Conservation (phyloP, 2,113 vertebrate species). For the Procavia capensis region DNA sequence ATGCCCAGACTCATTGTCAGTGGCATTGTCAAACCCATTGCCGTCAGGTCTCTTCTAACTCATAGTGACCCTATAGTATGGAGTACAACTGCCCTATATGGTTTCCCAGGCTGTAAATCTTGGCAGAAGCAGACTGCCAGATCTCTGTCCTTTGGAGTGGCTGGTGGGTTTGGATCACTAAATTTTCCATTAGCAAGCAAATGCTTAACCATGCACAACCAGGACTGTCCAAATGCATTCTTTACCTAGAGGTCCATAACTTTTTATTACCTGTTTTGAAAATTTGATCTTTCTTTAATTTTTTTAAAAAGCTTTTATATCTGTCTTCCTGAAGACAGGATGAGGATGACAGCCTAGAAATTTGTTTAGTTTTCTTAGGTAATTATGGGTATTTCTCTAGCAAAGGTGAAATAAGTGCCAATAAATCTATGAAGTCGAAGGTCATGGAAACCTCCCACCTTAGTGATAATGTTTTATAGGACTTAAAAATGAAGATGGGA, state of each 20-base stretch:
- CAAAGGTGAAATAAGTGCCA: slow-evolving; percentile 25
- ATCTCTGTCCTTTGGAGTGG: too few species aligned
- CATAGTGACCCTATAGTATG: too few species aligned
- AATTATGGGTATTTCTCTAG: not conserved
- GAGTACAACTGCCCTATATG: too few species aligned
- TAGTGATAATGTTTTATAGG: not conserved
- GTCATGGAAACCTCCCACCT: not conserved
- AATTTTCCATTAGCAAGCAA: too few species aligned
- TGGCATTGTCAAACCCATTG: not conserved
- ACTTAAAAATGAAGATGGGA: not conserved
- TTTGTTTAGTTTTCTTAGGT: not conserved
- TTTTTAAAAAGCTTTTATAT: not conserved
- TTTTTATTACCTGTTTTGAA: slow-evolving; percentile 40
- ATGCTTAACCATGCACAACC: too few species aligned
- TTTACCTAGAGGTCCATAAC: not conserved
- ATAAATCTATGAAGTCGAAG: not conserved
- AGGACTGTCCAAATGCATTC: not conserved
- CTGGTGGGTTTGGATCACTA: too few species aligned
- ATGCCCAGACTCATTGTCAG: not conserved
- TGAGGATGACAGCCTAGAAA: not conserved
- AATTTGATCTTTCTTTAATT: not conserved
- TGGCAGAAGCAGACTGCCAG: too few species aligned
- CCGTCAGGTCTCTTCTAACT: too few species aligned
- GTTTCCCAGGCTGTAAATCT: too few species aligned
- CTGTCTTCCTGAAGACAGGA: not conserved